A percentile compares a stretch with the other conserved stretches of the same genome.
Conservation (phyloP, 1,140 invertebrate genomes). For the Sycobia sp. region DNA sequence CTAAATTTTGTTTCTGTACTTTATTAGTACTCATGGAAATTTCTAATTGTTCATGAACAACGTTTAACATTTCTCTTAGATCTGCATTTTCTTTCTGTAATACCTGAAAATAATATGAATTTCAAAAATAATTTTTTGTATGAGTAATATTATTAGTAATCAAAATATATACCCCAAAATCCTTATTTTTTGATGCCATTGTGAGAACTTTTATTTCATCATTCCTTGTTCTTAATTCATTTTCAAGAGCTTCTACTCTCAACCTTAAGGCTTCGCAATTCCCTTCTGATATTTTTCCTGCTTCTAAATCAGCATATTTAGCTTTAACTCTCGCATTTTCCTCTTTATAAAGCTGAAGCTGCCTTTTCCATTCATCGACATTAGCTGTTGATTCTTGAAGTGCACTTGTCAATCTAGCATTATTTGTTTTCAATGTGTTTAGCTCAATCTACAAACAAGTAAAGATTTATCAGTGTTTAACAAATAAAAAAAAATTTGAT, state of each 20-base stretch:
- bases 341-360: constrained; percentile 94
- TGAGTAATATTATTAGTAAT: not conserved
- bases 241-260: constrained; percentile 77
- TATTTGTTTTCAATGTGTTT: constrained; percentile 94
- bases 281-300: constrained; percentile 66
- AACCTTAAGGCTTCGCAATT: constrained; percentile 69
- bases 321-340: constrained; percentile 90
- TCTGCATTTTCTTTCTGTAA: constrained; percentile 77
- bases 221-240: constrained; percentile 78
- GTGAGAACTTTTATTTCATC: constrained; percentile 71
- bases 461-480: too few relatives aligned
- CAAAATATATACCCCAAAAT: constrained; percentile 53
- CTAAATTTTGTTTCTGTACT: constrained; percentile 81
- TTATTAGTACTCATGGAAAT: constrained; percentile 81
- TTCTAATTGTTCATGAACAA: constrained; percentile 83
- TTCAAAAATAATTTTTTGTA: too few relatives aligned
- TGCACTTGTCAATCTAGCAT: constrained; percentile 90
- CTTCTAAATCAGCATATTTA: constrained; percentile 74
- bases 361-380: constrained; percentile 98
- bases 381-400: constrained; percentile 97
- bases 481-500: constrained; percentile 1
- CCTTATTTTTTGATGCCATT: constrained; percentile 60
- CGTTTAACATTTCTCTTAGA: constrained; percentile 71
- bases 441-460: constrained; percentile 73
- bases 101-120: constrained; percentile 53